Base-by-base conservation (phyloP, 2,797 vertebrate genomes). In the Labeo calbasu region DNA sequence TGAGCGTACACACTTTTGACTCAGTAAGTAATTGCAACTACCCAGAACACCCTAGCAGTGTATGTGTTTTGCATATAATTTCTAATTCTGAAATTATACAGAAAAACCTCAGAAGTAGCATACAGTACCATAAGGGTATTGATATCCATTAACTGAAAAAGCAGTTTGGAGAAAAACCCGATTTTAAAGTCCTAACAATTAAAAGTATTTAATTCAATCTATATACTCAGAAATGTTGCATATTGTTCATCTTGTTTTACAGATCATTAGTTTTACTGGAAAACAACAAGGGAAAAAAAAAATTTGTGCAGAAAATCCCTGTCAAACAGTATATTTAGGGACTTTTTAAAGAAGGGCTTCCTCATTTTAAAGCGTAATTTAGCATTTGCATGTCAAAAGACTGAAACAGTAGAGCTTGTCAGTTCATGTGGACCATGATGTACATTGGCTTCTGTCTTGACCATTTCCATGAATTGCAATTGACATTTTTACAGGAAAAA, bases 301-400 rank as follows among this genome's bases (percentile, higher is more conserved):
- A n/a, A n/a, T 14, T 23, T 19, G 17, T 32, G 7, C n/a, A 28
- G 28, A 36, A 76, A 68, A 57, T 53, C 2, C 8, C 17, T 36
- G 19, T 14, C 19, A 36, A 19, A 28, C 68, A 68, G 21, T 50
- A 75, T 69, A 68, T 66, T 50, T 25, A 57, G 17, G 79, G 57
- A 13, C 10, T 23, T 59, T 63, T 73, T 82, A 57, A 63, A 70
- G 65, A 69, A n/a, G n/a, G 25, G 19, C 71, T 50, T 72, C 59
- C 57, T 76, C 50, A 36, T 65, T 69, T 50, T 19, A 51, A 28
- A 32, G 70, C 19, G 15, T 28, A 28, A 10, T 65, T 65, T 19
- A 50, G 7, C n/a, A 82, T 82, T 79, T 65, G 75, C 46, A 77
- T 63, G 25, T 71, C 43, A 63, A 71, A 78, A 59, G 55, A 71